Percentiles rank a stretch among this genome's conserved stretches.
Conservation (phyloP, 2,113 vertebrate species). For the Desmodus rotundus region DNA sequence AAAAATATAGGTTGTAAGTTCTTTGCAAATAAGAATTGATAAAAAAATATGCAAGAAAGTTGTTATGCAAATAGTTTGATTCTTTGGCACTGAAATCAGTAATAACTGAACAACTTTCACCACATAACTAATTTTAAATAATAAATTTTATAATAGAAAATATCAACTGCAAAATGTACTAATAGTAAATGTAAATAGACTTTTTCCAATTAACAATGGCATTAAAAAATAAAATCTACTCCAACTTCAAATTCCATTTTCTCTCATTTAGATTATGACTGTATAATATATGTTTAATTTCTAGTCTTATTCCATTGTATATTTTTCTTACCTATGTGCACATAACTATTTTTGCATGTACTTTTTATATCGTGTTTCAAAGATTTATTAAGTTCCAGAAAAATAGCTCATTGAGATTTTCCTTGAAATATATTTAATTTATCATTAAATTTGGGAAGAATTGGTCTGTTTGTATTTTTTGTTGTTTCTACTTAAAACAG, state of each 20-base stretch:
- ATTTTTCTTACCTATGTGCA: not conserved
- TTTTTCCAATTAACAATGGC: not conserved
- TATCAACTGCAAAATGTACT: not conserved
- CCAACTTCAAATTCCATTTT: not conserved
- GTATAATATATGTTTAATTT: not conserved
- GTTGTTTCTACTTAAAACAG: not conserved
- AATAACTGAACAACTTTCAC: not conserved
- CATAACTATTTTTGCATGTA: not conserved
- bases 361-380: not conserved
- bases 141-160: not conserved
- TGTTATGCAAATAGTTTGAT: not conserved
- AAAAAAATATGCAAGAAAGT: not conserved
- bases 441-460: not conserved
- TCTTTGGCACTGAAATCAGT: not conserved
- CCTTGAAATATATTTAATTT: not conserved
- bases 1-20: not conserved
- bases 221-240: not conserved
- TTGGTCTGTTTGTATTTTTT: not conserved
- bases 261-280: not conserved
- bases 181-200: not conserved
- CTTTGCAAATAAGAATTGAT: not conserved
- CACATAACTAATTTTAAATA: not conserved
- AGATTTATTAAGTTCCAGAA: not conserved
- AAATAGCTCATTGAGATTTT: not conserved
- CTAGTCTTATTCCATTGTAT: not conserved